Evolutionary conservation across 2,113 vertebrate genomes (phyloP).

Genomic region (Entelurus aequoreus): DNA sequence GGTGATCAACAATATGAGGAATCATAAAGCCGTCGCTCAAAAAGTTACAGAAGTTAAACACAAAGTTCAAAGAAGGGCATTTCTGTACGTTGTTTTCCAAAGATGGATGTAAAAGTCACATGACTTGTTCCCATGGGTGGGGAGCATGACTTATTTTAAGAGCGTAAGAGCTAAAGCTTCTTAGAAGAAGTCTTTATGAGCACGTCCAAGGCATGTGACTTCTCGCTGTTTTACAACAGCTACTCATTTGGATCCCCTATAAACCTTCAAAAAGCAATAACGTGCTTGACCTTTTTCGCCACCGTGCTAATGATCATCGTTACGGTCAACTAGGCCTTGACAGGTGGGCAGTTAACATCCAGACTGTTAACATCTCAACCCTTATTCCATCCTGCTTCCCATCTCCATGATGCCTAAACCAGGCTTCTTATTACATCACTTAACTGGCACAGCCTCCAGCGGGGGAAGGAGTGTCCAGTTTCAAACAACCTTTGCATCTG

Average conservation of each 20-base stretch:
- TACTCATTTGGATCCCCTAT: conserved; percentile 10
- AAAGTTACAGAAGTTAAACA: conserved; percentile 17
- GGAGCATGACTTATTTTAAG: conserved; percentile 20
- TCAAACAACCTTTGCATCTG: conserved; percentile 37
- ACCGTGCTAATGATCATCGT: conserved; percentile 24
- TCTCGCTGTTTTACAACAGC: conserved; percentile 3
- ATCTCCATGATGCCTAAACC: conserved; percentile 33
- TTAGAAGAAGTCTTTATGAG: conserved; percentile 19
- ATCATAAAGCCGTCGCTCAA: too few relatives aligned
- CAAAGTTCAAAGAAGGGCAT: conserved; percentile 21
- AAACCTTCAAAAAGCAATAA: conserved; percentile 16
- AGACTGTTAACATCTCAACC: conserved; percentile 31
- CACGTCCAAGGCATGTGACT: background rate
- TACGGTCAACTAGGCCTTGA: conserved; percentile 13
- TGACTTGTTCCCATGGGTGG: too few relatives aligned
- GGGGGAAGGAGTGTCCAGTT: conserved; percentile 42
- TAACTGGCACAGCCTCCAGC: conserved; percentile 32
- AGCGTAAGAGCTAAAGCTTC: conserved; percentile 27
- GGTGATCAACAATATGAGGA: too few relatives aligned
- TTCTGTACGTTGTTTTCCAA: conserved; percentile 24
- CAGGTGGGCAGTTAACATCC: conserved; percentile 44
- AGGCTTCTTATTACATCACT: conserved; percentile 57
- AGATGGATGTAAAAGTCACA: conserved; percentile 9
- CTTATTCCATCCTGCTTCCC: conserved; percentile 34
- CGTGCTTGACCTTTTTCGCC: conserved; percentile 11